These are phyloP conservation scores for Tetanocera ferruginea DNA, from an alignment of 2,888 invertebrate genomes.

Conservation along the genomic window DNA sequence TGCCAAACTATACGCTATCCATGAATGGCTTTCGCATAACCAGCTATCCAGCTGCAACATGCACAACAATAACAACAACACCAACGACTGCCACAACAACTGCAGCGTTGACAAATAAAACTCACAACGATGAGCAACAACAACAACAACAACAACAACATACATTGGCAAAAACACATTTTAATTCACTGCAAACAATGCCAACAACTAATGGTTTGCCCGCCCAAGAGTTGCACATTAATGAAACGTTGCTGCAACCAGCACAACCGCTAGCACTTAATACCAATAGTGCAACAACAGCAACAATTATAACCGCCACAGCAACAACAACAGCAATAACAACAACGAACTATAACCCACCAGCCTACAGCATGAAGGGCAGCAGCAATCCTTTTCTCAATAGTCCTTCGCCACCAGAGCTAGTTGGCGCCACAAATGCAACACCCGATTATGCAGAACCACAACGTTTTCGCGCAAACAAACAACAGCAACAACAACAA, in stretches of 20 bases:
- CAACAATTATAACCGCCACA: no score
- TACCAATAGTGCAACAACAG: slow-evolving; percentile 41
- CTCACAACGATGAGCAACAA: slow-evolving; percentile 48
- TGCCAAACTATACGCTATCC: slow-evolving; percentile 40
- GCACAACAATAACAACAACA: slow-evolving; percentile 38
- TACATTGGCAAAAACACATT: slow-evolving; percentile 42
- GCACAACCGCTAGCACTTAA: slow-evolving; percentile 50
- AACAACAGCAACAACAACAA: slow-evolving; percentile 73
- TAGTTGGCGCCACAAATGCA: slow-evolving; percentile 17
- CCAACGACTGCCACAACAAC: slow-evolving; percentile 45
- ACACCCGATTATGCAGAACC: slow-evolving; percentile 66
- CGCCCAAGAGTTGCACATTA: slow-evolving; percentile 58
- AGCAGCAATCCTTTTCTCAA: slow-evolving; percentile 63
- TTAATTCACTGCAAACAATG: slow-evolving; percentile 43
- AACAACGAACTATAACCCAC: slow-evolving; percentile 34
- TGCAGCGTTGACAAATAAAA: slow-evolving; percentile 44
- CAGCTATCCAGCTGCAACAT: slow-evolving; percentile 59
- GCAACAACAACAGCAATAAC: slow-evolving; percentile 37
- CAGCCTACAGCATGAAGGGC: slow-evolving; percentile 54
- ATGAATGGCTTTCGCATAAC: slow-evolving; percentile 66
- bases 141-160: slow-evolving; percentile 43
- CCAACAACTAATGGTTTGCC: slow-evolving; percentile 28
- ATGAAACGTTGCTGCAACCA: slow-evolving; percentile 56
- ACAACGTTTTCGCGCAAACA: slow-evolving; percentile 61
- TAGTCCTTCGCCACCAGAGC: slow-evolving; percentile 63